Conservation (phyloP, 37 sponge, comb jelly and placozoan genomes). For the Beroe ovata region DNA sequence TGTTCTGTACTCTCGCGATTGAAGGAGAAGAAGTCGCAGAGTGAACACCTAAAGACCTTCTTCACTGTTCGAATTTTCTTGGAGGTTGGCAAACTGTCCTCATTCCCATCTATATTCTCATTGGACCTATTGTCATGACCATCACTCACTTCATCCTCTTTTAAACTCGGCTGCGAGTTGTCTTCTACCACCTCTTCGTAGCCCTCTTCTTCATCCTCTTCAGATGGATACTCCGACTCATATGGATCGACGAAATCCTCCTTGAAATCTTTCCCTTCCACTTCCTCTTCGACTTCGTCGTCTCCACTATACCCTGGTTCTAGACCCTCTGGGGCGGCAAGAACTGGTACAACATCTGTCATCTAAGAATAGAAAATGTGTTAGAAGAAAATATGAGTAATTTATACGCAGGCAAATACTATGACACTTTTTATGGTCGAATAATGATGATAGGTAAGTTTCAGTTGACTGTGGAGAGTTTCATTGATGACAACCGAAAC, state of each 20-base stretch:
- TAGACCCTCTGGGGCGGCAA: neutral
- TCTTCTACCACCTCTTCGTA: neutral
- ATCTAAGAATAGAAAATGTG: neutral
- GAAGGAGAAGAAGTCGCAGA: slow-evolving; percentile 66
- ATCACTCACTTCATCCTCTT: neutral
- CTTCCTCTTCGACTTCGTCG: slow-evolving; percentile 24
- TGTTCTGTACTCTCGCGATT: slow-evolving; percentile 61
- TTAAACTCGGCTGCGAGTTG: neutral
- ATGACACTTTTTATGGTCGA: too few species aligned
- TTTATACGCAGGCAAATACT: too few species aligned
- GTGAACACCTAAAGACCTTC: slow-evolving; percentile 65
- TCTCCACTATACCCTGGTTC: slow-evolving; percentile 20
- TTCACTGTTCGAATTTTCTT: slow-evolving; percentile 51
- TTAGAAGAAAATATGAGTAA: too few species aligned
- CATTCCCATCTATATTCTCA: neutral
- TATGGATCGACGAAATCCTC: neutral
- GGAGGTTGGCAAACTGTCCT: neutral
- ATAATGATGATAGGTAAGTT: too few species aligned
- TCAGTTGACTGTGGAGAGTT: too few species aligned
- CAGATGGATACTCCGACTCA: slow-evolving; percentile 41
- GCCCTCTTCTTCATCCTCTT: slow-evolving; percentile 19
- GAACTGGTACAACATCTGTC: slow-evolving; percentile 14
- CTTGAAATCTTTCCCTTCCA: neutral
- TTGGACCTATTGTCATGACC: neutral
- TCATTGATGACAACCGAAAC: too few species aligned